These are phyloP conservation scores for Caenorhabditis sp. DNA, from an alignment of 2,888 invertebrate species.

Conservation along the genomic window DNA sequence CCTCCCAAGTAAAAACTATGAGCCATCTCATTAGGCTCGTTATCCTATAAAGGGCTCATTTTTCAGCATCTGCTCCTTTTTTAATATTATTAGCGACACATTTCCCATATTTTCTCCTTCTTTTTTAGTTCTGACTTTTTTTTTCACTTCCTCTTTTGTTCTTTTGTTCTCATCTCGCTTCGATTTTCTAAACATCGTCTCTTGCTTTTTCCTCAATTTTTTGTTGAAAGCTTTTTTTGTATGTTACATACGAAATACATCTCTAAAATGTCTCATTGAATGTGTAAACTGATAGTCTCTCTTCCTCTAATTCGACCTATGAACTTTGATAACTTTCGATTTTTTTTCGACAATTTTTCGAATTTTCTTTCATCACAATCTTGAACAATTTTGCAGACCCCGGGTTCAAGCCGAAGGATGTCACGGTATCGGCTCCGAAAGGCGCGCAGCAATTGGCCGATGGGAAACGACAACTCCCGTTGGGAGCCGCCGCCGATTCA, in stretches of 20 bases:
- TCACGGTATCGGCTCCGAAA: conserved; percentile 49
- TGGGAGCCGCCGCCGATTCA: conserved; percentile 57
- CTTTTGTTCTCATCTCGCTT: background rate
- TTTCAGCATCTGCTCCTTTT: too few species aligned
- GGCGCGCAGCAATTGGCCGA: conserved; percentile 58
- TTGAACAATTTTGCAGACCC: background rate
- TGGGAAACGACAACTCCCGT: conserved; percentile 39
- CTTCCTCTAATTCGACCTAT: too few species aligned
- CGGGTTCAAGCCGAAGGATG: background rate
- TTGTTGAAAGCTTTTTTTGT: conserved; percentile 2
- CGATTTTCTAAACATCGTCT: background rate
- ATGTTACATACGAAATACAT: too few species aligned
- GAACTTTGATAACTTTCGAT: too few species aligned
- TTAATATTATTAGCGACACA: too few species aligned
- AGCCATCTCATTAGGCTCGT: too few species aligned
- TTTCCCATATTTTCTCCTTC: background rate
- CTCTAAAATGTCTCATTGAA: too few species aligned
- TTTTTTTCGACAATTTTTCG: too few species aligned
- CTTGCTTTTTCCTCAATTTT: background rate
- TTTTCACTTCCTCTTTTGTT: background rate
- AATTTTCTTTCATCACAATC: background rate
- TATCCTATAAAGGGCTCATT: too few species aligned
- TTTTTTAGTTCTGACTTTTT: background rate
- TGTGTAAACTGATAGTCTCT: too few species aligned
- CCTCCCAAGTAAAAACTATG: too few species aligned